A percentile compares a stretch with the other conserved stretches of the same genome.
These are phyloP conservation scores for Lichenostomus cassidix DNA, from an alignment of 2,113 vertebrate genomes.

Conservation along the genomic window DNA sequence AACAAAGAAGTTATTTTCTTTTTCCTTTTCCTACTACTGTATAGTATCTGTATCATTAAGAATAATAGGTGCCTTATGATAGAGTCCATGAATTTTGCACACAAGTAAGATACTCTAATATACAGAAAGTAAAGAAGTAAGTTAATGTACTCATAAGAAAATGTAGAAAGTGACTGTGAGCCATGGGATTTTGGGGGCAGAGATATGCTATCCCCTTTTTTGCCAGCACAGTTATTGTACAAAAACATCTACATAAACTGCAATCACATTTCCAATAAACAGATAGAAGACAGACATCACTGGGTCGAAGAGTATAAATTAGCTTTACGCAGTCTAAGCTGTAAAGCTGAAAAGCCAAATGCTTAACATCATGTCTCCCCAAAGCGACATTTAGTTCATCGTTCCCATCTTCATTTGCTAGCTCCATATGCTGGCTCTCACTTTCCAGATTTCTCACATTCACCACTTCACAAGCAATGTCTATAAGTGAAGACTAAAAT, in stretches of 20 bases:
- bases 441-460: not conserved
- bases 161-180: not conserved
- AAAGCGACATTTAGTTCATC: constrained; percentile 6
- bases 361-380: not conserved
- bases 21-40: not conserved
- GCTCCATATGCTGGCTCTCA: constrained; percentile 5
- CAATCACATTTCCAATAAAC: not conserved
- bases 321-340: not conserved
- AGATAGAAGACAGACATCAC: not conserved
- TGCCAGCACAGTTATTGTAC: not conserved
- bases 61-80: not conserved
- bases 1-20: not conserved
- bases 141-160: not conserved
- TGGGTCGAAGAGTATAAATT: not conserved
- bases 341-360: constrained; percentile 43
- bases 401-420: not conserved
- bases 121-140: not conserved
- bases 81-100: not conserved
- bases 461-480: not conserved
- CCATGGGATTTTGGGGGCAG: not conserved
- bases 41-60: not conserved
- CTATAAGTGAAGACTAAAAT: not conserved
- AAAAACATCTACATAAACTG: not conserved
- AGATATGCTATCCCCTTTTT: not conserved
- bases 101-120: not conserved